These are phyloP conservation scores for Cerastis rubricosa DNA, from an alignment of 2,888 invertebrate genomes.

Conservation along the genomic window DNA sequence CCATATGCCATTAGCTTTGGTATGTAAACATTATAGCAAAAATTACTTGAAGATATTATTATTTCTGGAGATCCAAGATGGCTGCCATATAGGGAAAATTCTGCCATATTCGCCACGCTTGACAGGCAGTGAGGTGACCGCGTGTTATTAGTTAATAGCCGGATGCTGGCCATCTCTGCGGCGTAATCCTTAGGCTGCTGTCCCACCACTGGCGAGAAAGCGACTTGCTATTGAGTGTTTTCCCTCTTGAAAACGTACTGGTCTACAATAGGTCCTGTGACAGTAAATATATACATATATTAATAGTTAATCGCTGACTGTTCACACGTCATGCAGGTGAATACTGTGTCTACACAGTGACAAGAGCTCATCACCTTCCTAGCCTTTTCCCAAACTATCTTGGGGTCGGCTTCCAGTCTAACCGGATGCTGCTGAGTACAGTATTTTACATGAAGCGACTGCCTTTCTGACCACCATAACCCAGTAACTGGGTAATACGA, in stretches of 20 bases:
- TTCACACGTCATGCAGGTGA: neutral
- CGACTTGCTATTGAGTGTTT: neutral
- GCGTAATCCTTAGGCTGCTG: constrained; percentile 36
- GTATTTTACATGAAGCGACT: too few relatives aligned
- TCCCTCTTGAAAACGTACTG: neutral
- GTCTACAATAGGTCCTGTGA: neutral
- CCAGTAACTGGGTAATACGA: too few relatives aligned
- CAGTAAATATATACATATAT: neutral
- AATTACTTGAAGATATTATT: constrained; percentile 29
- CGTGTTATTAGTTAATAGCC: constrained; percentile 61
- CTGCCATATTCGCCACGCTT: constrained; percentile 43
- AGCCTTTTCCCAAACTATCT: too few relatives aligned
- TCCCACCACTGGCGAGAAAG: neutral
- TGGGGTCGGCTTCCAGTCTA: too few relatives aligned
- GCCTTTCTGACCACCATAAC: too few relatives aligned
- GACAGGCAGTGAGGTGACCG: constrained; percentile 58
- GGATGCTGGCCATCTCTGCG: constrained; percentile 44
- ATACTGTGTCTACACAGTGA: neutral
- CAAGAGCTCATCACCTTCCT: too few relatives aligned
- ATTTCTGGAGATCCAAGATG: constrained; percentile 41
- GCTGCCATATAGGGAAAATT: constrained; percentile 45
- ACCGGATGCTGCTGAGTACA: too few relatives aligned
- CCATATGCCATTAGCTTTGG: neutral
- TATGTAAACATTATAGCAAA: neutral
- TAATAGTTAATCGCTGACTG: neutral